phyloP scores from a whole-genome alignment of 2,888 invertebrate species.

The Lottia gigantea region DNA sequence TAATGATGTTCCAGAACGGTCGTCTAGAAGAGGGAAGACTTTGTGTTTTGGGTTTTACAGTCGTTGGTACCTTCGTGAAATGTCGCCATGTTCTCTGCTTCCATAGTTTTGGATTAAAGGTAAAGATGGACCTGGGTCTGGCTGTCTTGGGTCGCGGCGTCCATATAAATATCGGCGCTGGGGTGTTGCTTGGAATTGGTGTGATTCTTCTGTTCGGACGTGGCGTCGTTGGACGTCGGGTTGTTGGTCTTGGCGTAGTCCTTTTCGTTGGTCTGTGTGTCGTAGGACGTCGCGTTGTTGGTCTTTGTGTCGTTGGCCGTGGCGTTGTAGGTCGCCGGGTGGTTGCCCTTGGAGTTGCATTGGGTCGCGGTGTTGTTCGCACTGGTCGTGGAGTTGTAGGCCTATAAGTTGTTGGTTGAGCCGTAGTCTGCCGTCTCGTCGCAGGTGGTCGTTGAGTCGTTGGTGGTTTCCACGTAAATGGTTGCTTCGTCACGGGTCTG shows the following conservation, averaged over 20 bases:
- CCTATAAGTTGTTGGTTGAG: background rate
- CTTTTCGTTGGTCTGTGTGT: conserved; percentile 9
- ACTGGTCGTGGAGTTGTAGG: background rate
- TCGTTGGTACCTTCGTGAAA: background rate
- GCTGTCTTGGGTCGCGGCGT: background rate
- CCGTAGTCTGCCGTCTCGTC: conserved; percentile 7
- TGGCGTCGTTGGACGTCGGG: background rate
- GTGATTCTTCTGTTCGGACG: background rate
- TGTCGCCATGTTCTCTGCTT: background rate
- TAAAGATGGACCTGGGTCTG: background rate
- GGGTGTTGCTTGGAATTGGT: background rate
- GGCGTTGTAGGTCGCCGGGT: background rate
- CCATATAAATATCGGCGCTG: background rate
- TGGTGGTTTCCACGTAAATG: background rate
- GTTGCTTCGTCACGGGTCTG: conserved; percentile 3
- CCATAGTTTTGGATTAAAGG: background rate
- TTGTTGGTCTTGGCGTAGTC: background rate
- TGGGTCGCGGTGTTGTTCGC: background rate
- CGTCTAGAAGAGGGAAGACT: background rate
- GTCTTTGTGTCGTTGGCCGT: background rate
- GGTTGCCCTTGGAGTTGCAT: background rate
- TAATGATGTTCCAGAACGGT: background rate
- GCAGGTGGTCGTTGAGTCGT: background rate
- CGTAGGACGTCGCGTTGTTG: background rate
- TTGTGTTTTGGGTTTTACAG: background rate